These are phyloP conservation scores for Athalia cordata DNA, from an alignment of 2,888 invertebrate genomes.

Conservation along the genomic window DNA sequence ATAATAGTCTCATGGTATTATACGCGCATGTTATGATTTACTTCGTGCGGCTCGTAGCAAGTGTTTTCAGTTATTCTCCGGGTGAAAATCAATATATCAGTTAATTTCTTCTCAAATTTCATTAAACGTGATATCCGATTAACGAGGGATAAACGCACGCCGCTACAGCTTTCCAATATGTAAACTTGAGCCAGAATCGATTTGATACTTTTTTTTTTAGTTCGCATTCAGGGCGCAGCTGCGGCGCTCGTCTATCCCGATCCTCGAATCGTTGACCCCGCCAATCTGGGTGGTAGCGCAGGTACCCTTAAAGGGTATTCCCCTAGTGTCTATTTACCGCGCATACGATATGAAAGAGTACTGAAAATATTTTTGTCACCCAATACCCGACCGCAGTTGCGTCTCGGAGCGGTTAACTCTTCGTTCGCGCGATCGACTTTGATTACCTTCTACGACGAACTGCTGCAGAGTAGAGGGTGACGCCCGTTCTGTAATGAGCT, in stretches of 20 bases:
- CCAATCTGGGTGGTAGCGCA: not conserved
- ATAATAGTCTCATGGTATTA: not conserved
- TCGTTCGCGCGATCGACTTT: slow-evolving; percentile 67
- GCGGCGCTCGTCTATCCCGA: not conserved
- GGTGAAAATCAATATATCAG: not conserved
- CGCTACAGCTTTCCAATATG: not conserved
- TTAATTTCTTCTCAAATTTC: not conserved
- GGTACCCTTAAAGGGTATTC: slow-evolving; percentile 23
- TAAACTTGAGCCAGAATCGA: slow-evolving; percentile 27
- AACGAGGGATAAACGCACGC: not conserved
- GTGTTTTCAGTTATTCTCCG: not conserved
- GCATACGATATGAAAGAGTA: not conserved
- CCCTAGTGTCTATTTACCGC: slow-evolving; percentile 14
- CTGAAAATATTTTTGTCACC: slow-evolving; percentile 63
- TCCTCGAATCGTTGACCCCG: too few species aligned
- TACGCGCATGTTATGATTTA: too few species aligned
- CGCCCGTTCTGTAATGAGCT: slow-evolving; percentile 41
- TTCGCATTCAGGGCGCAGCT: not conserved
- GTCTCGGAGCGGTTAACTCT: slow-evolving; percentile 67
- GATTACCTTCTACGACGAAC: slow-evolving; percentile 61
- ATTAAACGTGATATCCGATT: not conserved
- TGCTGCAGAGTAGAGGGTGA: not conserved
- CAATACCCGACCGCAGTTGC: slow-evolving; percentile 59
- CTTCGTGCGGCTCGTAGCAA: too few species aligned
- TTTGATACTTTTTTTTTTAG: slow-evolving; percentile 7